Evolutionary conservation across 2,888 invertebrate species (phyloP), one percentile per base, ranked within the genome.

Genomic region (Brenthis hecate): DNA sequence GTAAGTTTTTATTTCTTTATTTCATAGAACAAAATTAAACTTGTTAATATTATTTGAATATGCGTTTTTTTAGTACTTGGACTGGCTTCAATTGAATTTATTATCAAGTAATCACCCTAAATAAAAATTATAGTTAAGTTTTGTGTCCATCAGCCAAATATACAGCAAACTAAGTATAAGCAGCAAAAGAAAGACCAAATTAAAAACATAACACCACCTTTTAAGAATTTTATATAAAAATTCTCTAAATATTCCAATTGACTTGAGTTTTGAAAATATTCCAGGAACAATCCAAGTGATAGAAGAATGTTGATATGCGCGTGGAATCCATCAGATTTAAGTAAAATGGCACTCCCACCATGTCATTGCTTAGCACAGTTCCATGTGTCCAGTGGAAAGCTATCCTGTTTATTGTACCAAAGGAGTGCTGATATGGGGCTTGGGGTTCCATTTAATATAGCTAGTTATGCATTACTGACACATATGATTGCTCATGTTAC

Each of bases 381-480:
- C 90, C 98, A 97, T 91, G 99, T 99, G 0, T 94, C 95, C 0
- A 91, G 94, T 76, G 95, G 95, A 1, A 97, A 97, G 85, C 90
- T 99, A 1, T 98, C 98, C 0, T 99, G 98, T 81, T 96, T 98
- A 77, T 86, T 99, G 74, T 99, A 99, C 85, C 99, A 99, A 87
- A 94, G 99, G 74, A 99, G 99, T 78, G 99, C 98, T 8, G 99
- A 99, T 84, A 97, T 99, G 96, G 99, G 99, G 2, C 93, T 99
- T 1, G 99, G 99, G n/a, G 98, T 99, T 0, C 99, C 99, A 13
- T 99, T 99, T 86, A 99, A 99, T 88, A 98, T 99, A 77, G 99
- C 99, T 61, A 99, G 99, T 78, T 99, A 99, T 88, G 95, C 99
- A 1, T 86, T 99, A 43, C 93, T 99, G 3, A 99, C 98, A 3